Evolutionary conservation across 2,888 invertebrate genomes (phyloP), one percentile per base, ranked within the genome.

Genomic region (Campoplex capitator): DNA sequence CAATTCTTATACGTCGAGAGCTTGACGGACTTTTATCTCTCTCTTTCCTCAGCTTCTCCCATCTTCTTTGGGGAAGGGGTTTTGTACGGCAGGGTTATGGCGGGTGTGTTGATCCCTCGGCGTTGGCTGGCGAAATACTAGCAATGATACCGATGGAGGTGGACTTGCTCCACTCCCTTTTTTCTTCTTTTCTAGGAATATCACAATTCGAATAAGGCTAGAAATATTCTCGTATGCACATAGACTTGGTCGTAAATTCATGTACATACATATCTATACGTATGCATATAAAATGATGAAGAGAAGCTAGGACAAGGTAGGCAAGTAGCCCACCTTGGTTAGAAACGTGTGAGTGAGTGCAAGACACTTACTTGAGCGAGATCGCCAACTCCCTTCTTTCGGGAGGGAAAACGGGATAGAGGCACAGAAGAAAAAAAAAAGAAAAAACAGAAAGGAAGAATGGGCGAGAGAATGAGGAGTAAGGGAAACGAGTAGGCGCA

Each of bases 401-500:
- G 83, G 87, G 85, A 76, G 87, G 85, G 88, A 88, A 75, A 76
- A 84, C 71, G 67, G 58, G 28, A 4, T 13, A 11, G 9, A 11
- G 38, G 38, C 38, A 38, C 0, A 0, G 32, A 32, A 16, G 16
- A 62, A 32, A 16, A 62, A 62, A 87, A 85, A 70, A 76, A 74
- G 81, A 83, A 85, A 89, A 88, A 82, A 87, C 87, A 88, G 86
- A 88, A 84, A 76, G 88, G 88, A 87, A 76, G 78, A 80, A 79
- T 58, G 70, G 87, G 88, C 87, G 74, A 73, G 86, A 78, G 56
- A 74, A 62, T 79, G 84, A 75, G 79, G 88, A 65, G 51, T 7
- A 58, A 76, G 28, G 18, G 58, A 18, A 71, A 51, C 18, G 18
- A 32, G 28, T 7, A 58, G 75, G 35, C 42, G 28, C 11, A 23